Percentiles rank a stretch among this genome's conserved stretches.
Evolutionary conservation across 2,888 invertebrate genomes (phyloP).

Genomic region (Phyllotreta cruciferae): DNA sequence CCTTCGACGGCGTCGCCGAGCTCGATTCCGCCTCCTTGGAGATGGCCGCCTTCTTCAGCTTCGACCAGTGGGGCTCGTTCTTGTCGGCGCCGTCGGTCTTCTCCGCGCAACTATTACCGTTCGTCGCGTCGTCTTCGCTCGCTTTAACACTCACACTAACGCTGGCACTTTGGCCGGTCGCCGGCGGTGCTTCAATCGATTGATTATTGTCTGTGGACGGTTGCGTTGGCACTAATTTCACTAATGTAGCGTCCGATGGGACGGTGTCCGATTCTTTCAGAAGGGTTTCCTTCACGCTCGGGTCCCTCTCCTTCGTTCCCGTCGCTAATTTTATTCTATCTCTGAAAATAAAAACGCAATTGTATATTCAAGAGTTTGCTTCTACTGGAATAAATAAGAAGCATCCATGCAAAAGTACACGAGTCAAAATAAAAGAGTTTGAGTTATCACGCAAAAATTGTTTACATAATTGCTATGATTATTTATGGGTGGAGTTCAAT

Average conservation of each 20-base stretch:
- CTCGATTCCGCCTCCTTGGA: slow-evolving; percentile 59
- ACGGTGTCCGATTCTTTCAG: slow-evolving; percentile 48
- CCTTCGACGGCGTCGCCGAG: slow-evolving; percentile 29
- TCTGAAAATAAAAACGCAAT: slow-evolving; percentile 35
- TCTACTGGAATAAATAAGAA: too few relatives aligned
- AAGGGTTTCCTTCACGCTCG: slow-evolving; percentile 45
- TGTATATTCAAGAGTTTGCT: background rate
- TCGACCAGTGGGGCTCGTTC: slow-evolving; percentile 71
- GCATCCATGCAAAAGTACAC: too few relatives aligned
- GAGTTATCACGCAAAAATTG: too few relatives aligned
- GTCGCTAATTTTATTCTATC: slow-evolving; percentile 53
- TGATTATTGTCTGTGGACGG: slow-evolving; percentile 49
- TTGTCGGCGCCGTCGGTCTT: slow-evolving; percentile 55
- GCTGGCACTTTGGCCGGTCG: slow-evolving; percentile 6
- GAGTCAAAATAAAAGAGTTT: too few relatives aligned
- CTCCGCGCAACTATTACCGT: slow-evolving; percentile 37
- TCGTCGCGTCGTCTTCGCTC: slow-evolving; percentile 23
- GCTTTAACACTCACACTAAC: slow-evolving; percentile 18
- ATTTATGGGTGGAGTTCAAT: too few relatives aligned
- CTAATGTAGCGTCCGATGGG: slow-evolving; percentile 40
- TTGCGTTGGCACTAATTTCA: slow-evolving; percentile 42
- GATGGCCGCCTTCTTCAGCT: slow-evolving; percentile 77
- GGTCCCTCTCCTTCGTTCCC: slow-evolving; percentile 49
- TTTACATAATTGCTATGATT: too few relatives aligned
- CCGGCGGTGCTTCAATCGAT: slow-evolving; percentile 20